phyloP scores from a whole-genome alignment of 2,113 vertebrate species.

The Leptodactylus fuscus region DNA sequence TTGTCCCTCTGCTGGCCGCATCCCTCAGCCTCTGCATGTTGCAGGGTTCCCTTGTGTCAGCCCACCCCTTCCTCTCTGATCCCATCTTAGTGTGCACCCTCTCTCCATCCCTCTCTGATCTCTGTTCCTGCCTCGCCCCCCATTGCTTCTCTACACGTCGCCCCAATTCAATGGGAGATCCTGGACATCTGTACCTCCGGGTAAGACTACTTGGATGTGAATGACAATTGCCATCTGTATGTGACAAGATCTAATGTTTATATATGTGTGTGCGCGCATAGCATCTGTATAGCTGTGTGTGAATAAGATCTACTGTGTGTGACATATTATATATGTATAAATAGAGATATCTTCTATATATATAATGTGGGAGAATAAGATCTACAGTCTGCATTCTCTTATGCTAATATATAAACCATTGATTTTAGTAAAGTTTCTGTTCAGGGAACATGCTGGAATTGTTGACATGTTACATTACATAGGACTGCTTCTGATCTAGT shows the following conservation, averaged over 20 bases:
- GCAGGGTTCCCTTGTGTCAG: too few species aligned
- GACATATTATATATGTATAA: too few species aligned
- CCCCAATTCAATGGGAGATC: conserved; percentile 39
- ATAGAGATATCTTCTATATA: too few species aligned
- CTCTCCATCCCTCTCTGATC: neutral
- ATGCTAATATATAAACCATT: too few species aligned
- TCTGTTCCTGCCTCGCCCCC: neutral
- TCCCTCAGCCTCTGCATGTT: neutral
- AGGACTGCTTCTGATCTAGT: neutral
- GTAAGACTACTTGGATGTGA: conserved; percentile 16
- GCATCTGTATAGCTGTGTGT: too few species aligned
- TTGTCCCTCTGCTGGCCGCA: neutral
- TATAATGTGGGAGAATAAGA: too few species aligned
- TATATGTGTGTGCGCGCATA: too few species aligned
- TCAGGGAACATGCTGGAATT: neutral
- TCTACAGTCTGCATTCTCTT: too few species aligned
- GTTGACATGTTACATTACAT: neutral
- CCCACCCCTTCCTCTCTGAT: neutral
- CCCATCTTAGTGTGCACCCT: neutral
- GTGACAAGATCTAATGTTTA: too few species aligned
- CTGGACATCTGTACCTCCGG: conserved; percentile 20
- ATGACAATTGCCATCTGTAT: neutral
- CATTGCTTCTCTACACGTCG: neutral
- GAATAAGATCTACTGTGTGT: too few species aligned
- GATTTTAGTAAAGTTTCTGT: neutral